phyloP scores from a whole-genome alignment of 2,797 vertebrate genomes.

The Liparis tanakae region DNA sequence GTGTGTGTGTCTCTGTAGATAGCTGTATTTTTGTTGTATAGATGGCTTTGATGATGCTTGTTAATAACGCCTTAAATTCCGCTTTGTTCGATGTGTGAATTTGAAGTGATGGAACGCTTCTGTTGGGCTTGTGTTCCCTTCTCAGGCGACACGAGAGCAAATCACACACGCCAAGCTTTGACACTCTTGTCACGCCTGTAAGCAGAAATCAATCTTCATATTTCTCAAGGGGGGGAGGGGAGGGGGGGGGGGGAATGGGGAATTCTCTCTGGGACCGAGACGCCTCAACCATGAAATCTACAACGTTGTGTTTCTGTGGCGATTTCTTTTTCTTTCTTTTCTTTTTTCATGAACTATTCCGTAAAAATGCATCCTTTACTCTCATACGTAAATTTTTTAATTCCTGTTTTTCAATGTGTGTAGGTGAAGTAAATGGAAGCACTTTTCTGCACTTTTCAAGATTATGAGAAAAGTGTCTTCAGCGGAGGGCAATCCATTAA shows the following conservation, averaged over 20 bases:
- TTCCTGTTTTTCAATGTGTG: slow-evolving; percentile 29
- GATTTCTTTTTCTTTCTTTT: not conserved
- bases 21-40: slow-evolving; percentile 67
- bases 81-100: slow-evolving; percentile 76
- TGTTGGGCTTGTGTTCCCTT: slow-evolving; percentile 48
- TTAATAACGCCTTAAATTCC: slow-evolving; percentile 86
- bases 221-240: not conserved
- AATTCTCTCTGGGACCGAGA: slow-evolving; percentile 1
- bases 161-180: slow-evolving; percentile 35
- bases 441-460: slow-evolving; percentile 61
- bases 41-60: slow-evolving; percentile 80
- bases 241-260: slow-evolving; percentile 1
- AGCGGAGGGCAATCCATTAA: slow-evolving; percentile 30
- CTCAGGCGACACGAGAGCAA: slow-evolving; percentile 52
- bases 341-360: not conserved
- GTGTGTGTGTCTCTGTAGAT: slow-evolving; percentile 78
- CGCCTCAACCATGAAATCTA: slow-evolving; percentile 27
- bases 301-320: slow-evolving; percentile 10
- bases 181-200: slow-evolving; percentile 8
- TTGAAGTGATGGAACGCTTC: slow-evolving; percentile 54
- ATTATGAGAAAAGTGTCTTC: slow-evolving; percentile 39
- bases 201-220: slow-evolving; percentile 36
- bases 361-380: slow-evolving; percentile 28
- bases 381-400: slow-evolving; percentile 26
- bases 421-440: slow-evolving; percentile 46